Evolutionary conservation across 2,113 vertebrate genomes (phyloP), one percentile per base, ranked within the genome.

Genomic region (Oncorhynchus gorbuscha): DNA sequence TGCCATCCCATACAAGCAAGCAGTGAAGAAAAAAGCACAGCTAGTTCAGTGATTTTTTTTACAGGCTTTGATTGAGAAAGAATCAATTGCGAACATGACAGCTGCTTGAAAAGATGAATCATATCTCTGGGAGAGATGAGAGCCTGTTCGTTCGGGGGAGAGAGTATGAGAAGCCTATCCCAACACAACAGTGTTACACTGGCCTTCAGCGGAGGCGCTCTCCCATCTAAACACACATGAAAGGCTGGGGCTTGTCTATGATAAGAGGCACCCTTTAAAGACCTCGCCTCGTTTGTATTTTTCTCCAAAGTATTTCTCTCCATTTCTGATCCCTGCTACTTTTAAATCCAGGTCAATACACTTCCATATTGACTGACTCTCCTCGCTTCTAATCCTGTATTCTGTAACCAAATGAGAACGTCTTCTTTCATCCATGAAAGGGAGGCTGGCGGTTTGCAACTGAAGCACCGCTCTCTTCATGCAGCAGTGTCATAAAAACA

Each of bases 271-370:
- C 61, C 39, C 61, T 51, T 75, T 75, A 65, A 26, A 67, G 45
- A 67, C 62, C 51, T 26, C 18, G 16, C 49, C 58, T 61, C 55
- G 11, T 55, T 35, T n/a, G 28, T 62, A 20, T 30, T 73, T 61
- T 11, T 14, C 18, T 20, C 59, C 18, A 73, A 73, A 73, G 58
- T 35, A 35, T 35, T 62, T 35, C 22, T 59, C n/a, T 16, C 65
- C 24, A 30, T 22, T 32, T 68, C 67, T 69, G 49, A 75, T 69
- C 74, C 65, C 28, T 16, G 24, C 48, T 16, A 74, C 72, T 51
- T 75, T 32, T 49, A 75, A 69, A 69, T 75, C 24, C 64, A 13
- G 48, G 64, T 68, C 48, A 68, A 75, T 69, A 68, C 28, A 75
- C 64, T 16, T 76, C 22, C 13, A 74, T 74, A 74, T 65, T 74